Percentiles rank a stretch among this genome's conserved stretches.
phyloP scores from a whole-genome alignment of 2,113 vertebrate species.

The Oreochromis aureus region DNA sequence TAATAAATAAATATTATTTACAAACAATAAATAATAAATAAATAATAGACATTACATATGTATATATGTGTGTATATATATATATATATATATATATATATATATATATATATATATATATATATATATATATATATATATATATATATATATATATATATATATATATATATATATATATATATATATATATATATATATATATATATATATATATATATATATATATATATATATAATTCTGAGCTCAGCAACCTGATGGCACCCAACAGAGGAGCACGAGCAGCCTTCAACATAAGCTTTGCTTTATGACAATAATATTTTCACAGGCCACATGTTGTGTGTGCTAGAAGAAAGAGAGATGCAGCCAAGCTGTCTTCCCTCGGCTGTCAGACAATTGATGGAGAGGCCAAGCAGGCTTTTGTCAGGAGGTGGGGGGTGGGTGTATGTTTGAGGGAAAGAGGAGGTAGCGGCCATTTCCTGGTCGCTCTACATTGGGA shows the following conservation, averaged over 20 bases:
- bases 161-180: too few species aligned
- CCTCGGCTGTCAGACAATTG: conserved; percentile 45
- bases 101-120: too few species aligned
- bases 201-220: too few species aligned
- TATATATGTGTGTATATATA: too few species aligned
- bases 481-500: conserved; percentile 48
- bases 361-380: conserved; percentile 49
- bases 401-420: conserved; percentile 58
- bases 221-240: neutral
- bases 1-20: too few species aligned
- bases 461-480: conserved; percentile 55
- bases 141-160: too few species aligned
- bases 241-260: neutral
- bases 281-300: neutral
- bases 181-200: too few species aligned
- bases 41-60: too few species aligned
- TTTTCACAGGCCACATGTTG: conserved; percentile 11
- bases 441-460: neutral
- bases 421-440: conserved; percentile 47
- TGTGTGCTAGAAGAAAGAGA: conserved; percentile 1
- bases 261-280: neutral
- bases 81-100: too few species aligned
- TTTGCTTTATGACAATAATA: neutral
- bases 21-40: too few species aligned
- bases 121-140: too few species aligned